Evolutionary conservation across 2,797 vertebrate species (phyloP).

Genomic region (Phrynocephalus guinanensis): DNA sequence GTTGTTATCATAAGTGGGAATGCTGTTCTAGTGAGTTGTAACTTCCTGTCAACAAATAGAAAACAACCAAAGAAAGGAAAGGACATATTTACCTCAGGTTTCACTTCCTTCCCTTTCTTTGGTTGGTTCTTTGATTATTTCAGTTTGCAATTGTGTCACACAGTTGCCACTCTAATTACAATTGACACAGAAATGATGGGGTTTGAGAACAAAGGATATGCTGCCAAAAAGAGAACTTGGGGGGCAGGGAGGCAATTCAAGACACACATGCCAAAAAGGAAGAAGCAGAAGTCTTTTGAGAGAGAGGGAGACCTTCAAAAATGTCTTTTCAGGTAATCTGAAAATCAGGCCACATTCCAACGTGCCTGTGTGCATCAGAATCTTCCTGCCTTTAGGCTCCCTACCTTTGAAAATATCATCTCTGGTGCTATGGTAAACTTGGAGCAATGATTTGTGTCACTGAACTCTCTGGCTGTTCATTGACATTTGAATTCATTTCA

Average conservation of each 20-base stretch:
- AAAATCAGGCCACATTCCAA: slow-evolving; percentile 18
- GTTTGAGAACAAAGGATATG: neutral
- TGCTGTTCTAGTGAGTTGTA: neutral
- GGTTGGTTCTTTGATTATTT: neutral
- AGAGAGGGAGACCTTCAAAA: neutral
- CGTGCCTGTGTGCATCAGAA: neutral
- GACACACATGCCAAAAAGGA: neutral
- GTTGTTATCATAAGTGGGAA: neutral
- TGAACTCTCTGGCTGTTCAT: slow-evolving; percentile 43
- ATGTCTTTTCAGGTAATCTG: slow-evolving; percentile 1
- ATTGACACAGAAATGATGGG: neutral
- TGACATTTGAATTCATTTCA: slow-evolving; percentile 66
- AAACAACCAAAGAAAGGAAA: neutral
- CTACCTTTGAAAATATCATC: slow-evolving; percentile 40
- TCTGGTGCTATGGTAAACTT: slow-evolving; percentile 3
- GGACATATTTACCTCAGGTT: no score
- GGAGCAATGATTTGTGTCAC: slow-evolving; percentile 14
- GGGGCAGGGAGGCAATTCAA: slow-evolving; percentile 9
- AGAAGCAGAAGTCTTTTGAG: neutral
- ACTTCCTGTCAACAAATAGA: no score
- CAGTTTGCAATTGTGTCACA: no score
- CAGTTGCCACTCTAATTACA: neutral
- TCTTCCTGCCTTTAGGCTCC: slow-evolving; percentile 25
- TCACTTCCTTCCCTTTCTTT: no score
- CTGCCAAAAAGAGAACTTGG: no score